Evolutionary conservation across 2,797 vertebrate species (phyloP), one percentile per base, ranked within the genome.

Genomic region (Tarsius wallacei): DNA sequence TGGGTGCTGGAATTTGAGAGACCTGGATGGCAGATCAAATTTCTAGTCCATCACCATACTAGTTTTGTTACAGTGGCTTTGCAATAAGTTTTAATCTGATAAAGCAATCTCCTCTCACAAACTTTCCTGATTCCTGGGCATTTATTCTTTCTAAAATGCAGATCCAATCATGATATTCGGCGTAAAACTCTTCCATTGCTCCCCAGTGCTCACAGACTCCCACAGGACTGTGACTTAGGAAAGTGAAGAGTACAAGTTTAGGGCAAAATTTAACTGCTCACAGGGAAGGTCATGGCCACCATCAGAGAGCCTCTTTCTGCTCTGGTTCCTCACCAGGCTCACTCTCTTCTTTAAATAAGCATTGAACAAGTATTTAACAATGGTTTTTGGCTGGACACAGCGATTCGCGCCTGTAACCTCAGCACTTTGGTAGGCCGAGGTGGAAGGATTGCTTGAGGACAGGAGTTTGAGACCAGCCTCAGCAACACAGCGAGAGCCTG

Each of bases 71-170:
- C 22, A 93, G 66, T 81, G 28, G 47, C 83, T 95, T 94, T 96
- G 73, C 78, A 93, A 42, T 78, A 96, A 91, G 51, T 95, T 94
- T 97, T 92, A 97, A 94, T 88, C 73, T 94, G 53, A 86, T 82
- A 93, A 94, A 94, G 83, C 90, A 96, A 94, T 97, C 55, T 91
- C 63, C 83, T 64, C 70, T 94, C 74, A 96, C n/a, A 92, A 81
- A 53, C 73, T 93, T 90, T 89, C 51, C 57, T 89, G 66, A 82
- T 82, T 77, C 42, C 77, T 71, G 57, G 61, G 61, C 42, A 82
- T 91, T 90, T 76, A 61, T 71, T 94, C 81, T 93, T 95, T 83
- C 26, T 64, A 86, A 96, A 96, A 93, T 70, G 36, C 47, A 94
- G 66, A 92, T 85, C 33, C 93, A 53, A 93, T 82, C 10, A 14